Evolutionary conservation across 2,888 invertebrate genomes (phyloP), one percentile per base, ranked within the genome.

Genomic region (Diploptera punctata): DNA sequence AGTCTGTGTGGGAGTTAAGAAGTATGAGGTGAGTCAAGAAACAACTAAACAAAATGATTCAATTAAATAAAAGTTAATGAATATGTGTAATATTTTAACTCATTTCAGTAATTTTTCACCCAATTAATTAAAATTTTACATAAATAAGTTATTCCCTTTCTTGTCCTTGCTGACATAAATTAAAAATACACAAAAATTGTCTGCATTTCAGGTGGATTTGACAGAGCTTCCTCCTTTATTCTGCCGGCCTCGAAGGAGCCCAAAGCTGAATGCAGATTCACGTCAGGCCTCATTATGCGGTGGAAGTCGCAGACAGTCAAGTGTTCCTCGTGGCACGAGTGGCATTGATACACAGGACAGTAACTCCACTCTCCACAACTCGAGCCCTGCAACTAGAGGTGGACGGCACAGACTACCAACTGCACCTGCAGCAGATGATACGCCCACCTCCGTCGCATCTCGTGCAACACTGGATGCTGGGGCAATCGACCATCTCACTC

Each of bases 191-290:
- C n/a, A n/a, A n/a, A n/a, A n/a, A n/a, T n/a, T n/a, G 4, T 18
- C 49, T 49, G 9, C 49, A 49, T 62, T 75, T 44, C 69, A 80
- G 80, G 79, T 80, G n/a, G 92, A 93, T 78, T 85, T 91, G 75
- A 89, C 88, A 68, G 92, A 93, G 77, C 81, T 90, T 77, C 91
- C 93, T 5, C 95, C 94, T 0, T 82, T 95, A 60, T 95, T 95
- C 82, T 93, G 94, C 79, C 88, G 94, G 49, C 94, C 94, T 33
- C 86, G 93, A 24, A 87, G 91, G 76, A 93, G 93, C 81, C 94
- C 94, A 0, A 90, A 93, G 77, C 83, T 93, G 73, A 88, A 91
- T 69, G 85, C 87, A n/a, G 93, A 93, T 77, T 93, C 93, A 0
- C 86, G 94, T 60, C 93, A 93, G 78, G 89, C 93, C 0, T 93